Conservation (phyloP, 2,888 invertebrate genomes). For the Oscheius sp. region DNA sequence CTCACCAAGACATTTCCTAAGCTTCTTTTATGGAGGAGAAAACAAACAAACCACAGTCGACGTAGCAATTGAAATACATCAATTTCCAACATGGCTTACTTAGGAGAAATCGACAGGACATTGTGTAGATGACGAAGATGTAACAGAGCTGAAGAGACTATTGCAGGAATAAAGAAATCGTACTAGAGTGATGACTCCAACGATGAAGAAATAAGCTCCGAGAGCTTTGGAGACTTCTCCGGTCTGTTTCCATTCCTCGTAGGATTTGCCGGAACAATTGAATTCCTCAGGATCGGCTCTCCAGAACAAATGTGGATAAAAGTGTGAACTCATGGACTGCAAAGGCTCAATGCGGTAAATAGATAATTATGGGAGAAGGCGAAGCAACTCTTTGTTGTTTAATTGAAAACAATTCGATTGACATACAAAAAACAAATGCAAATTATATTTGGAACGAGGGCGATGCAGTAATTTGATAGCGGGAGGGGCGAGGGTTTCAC, state of each 20-base stretch:
- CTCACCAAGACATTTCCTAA: slow-evolving; percentile 20
- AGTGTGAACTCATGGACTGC: slow-evolving; percentile 1
- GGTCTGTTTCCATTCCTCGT: slow-evolving; percentile 12
- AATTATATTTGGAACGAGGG: too few species aligned
- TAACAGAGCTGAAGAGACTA: background rate
- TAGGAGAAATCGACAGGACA: slow-evolving; percentile 18
- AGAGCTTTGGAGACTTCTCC: background rate
- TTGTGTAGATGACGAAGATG: slow-evolving; percentile 23
- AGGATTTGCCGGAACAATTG: slow-evolving; percentile 14
- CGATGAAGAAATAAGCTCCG: slow-evolving; percentile 15
- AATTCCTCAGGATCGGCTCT: slow-evolving; percentile 1
- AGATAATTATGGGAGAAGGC: background rate
- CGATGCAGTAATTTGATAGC: too few species aligned
- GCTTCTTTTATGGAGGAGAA: background rate
- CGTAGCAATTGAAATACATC: slow-evolving; percentile 27
- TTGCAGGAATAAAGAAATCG: background rate
- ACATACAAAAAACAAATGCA: too few species aligned
- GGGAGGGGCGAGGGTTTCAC: too few species aligned
- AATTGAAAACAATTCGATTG: too few species aligned
- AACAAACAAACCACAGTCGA: slow-evolving; percentile 18
- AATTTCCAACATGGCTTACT: slow-evolving; percentile 22
- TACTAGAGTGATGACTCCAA: slow-evolving; percentile 10
- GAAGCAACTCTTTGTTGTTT: background rate
- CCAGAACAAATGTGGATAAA: slow-evolving; percentile 24
- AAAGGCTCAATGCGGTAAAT: background rate